A percentile compares a stretch with the other conserved stretches of the same genome.
Evolutionary conservation across 2,888 invertebrate genomes (phyloP).

Genomic region (Diarsia mendica): DNA sequence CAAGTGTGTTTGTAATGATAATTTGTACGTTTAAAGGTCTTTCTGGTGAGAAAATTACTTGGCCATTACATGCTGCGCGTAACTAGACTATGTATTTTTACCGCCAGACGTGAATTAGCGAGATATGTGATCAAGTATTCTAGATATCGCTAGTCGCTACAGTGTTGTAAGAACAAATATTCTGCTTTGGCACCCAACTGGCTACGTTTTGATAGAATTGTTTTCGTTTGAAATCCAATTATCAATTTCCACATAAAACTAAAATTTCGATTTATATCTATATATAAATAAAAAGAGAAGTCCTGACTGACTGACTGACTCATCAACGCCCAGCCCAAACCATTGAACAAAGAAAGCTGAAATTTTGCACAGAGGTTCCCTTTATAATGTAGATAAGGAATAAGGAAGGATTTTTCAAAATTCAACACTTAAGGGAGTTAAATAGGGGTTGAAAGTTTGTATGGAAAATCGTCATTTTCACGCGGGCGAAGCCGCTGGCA

Average conservation of each 20-base stretch:
- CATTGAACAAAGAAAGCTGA: no score
- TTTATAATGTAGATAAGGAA: no score
- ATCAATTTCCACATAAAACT: not conserved
- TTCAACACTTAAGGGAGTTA: no score
- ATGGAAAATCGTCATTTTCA: no score
- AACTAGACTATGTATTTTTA: constrained; percentile 44
- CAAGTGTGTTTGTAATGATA: constrained; percentile 40
- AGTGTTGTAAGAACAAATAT: constrained; percentile 22
- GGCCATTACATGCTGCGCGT: constrained; percentile 37
- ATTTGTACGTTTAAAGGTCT: constrained; percentile 51
- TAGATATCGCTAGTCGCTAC: constrained; percentile 8
- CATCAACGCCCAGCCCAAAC: no score
- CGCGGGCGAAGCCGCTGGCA: no score
- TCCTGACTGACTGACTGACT: no score
- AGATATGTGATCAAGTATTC: constrained; percentile 36
- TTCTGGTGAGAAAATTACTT: constrained; percentile 54
- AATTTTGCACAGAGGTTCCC: no score
- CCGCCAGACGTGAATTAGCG: constrained; percentile 32
- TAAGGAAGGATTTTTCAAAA: no score
- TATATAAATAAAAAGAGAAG: no score
- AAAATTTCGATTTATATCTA: not conserved
- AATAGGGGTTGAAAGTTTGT: no score
- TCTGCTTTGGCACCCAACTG: constrained; percentile 13
- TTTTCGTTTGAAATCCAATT: constrained; percentile 5
- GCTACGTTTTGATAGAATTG: constrained; percentile 12